Evolutionary conservation across 1,140 invertebrate genomes (phyloP).

Genomic region (Listronotus bonariensis): DNA sequence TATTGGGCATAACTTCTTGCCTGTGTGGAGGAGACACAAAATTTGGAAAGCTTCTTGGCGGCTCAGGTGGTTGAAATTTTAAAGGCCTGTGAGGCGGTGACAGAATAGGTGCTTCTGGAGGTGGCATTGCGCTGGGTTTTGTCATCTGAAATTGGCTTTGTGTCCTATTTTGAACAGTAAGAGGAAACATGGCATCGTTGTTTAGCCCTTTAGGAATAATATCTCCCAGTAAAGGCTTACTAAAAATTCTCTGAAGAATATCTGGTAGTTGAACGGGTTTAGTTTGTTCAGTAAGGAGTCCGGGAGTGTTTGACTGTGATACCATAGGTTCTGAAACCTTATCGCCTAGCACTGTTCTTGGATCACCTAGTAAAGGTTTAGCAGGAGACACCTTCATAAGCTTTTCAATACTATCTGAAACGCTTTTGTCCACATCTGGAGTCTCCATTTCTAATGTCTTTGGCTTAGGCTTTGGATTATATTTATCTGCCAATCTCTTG

Average conservation of each 20-base stretch:
- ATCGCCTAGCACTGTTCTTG: slow-evolving; percentile 15
- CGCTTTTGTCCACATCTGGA: slow-evolving; percentile 33
- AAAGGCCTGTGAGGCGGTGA: not conserved
- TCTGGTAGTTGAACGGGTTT: slow-evolving; percentile 28
- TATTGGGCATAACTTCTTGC: not conserved
- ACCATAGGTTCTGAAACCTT: not conserved
- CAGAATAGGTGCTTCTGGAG: not conserved
- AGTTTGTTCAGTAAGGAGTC: not conserved
- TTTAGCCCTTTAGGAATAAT: slow-evolving; percentile 4
- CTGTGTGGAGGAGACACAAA: slow-evolving; percentile 10
- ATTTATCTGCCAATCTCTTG: slow-evolving; percentile 50
- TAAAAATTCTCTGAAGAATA: slow-evolving; percentile 35
- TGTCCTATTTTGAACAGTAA: not conserved
- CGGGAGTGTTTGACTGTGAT: not conserved
- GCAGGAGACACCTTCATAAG: slow-evolving; percentile 39
- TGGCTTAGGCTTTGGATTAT: slow-evolving; percentile 47
- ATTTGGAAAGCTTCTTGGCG: no score
- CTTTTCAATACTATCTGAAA: slow-evolving; percentile 38
- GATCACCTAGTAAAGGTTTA: slow-evolving; percentile 16
- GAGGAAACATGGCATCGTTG: not conserved
- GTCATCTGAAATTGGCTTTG: not conserved
- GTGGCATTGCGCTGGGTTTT: slow-evolving; percentile 1
- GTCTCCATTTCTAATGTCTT: slow-evolving; percentile 14
- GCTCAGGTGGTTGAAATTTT: slow-evolving; percentile 7
- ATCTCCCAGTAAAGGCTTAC: slow-evolving; percentile 18